A percentile compares a stretch with the other conserved stretches of the same genome.
These are phyloP conservation scores for Polyommatus icarus DNA, from an alignment of 2,888 invertebrate genomes.

Conservation along the genomic window DNA sequence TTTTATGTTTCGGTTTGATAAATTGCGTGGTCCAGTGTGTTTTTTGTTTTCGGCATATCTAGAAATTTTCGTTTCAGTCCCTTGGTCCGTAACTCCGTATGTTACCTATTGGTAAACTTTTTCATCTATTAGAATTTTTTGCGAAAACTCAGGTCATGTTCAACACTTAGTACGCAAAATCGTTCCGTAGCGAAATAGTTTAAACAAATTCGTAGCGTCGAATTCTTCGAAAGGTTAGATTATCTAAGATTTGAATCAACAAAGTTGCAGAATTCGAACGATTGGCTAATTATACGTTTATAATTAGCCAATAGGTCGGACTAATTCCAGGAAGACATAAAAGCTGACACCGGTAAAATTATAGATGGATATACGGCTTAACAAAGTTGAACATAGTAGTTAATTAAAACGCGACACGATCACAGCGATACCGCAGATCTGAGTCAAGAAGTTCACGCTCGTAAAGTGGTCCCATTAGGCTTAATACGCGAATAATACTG, in stretches of 20 bases:
- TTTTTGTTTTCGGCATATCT: not conserved
- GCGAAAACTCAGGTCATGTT: not conserved
- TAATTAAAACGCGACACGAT: slow-evolving; percentile 17
- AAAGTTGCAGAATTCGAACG: not conserved
- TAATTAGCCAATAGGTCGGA: not conserved
- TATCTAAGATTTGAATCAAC: not conserved
- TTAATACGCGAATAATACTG: slow-evolving; percentile 22
- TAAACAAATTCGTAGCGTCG: not conserved
- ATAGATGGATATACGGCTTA: not conserved
- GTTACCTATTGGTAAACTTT: not conserved
- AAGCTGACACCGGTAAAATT: not conserved
- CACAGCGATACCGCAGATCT: not conserved
- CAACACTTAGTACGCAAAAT: not conserved
- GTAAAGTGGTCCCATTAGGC: slow-evolving; percentile 14
- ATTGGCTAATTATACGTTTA: not conserved
- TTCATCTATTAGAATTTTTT: not conserved
- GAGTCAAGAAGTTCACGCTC: not conserved
- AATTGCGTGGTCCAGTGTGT: not conserved
- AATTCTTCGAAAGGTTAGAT: not conserved
- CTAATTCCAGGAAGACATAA: not conserved
- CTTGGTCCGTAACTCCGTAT: not conserved
- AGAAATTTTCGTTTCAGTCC: not conserved
- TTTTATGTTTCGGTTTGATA: not conserved
- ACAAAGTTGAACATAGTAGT: slow-evolving; percentile 1
- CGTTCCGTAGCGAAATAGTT: not conserved